Evolutionary conservation across 2,113 vertebrate species (phyloP).

Genomic region (Spermophilus dauricus): DNA sequence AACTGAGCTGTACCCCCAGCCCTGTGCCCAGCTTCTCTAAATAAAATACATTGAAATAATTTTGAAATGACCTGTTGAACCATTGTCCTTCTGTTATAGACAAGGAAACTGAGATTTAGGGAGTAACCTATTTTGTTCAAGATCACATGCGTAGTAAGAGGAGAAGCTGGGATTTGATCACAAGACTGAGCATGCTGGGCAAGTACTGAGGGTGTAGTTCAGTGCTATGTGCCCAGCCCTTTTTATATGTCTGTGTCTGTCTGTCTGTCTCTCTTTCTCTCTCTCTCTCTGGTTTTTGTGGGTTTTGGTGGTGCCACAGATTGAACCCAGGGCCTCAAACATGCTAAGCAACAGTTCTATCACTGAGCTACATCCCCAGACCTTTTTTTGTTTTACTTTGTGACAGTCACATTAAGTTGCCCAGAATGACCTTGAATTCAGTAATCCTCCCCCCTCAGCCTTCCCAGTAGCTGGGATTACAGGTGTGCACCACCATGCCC

Average conservation of each 20-base stretch:
- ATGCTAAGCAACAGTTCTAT: not conserved
- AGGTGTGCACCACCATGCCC: not conserved
- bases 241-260: too few species aligned
- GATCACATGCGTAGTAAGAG: not conserved
- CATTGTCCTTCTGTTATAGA: not conserved
- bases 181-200: not conserved
- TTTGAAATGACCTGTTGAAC: not conserved
- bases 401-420: not conserved
- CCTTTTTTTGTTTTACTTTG: not conserved
- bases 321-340: not conserved
- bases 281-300: not conserved
- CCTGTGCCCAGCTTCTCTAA: not conserved
- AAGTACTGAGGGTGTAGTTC: not conserved
- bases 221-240: not conserved
- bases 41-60: constrained; percentile 29
- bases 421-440: not conserved
- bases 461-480: not conserved
- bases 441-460: not conserved
- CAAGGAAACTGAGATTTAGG: not conserved
- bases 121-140: not conserved
- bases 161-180: not conserved
- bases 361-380: not conserved
- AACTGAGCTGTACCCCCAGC: too few species aligned
- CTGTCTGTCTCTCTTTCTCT: too few species aligned
- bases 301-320: not conserved